Evolutionary conservation across 2,888 invertebrate species (phyloP).

Genomic region (Eueremaeus valkanovi): DNA sequence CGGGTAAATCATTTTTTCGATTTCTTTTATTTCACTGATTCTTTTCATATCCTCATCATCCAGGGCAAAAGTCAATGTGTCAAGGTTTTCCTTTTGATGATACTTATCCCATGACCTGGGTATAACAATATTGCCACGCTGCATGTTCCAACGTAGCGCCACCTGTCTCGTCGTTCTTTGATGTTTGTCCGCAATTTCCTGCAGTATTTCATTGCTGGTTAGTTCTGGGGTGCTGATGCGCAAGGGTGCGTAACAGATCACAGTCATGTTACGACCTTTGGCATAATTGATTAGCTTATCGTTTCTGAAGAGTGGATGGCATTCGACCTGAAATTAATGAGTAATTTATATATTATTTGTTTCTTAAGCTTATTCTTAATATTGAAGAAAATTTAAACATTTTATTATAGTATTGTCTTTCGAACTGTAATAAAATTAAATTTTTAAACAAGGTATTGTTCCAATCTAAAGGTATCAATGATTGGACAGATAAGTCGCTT

Average conservation of each 20-base stretch:
- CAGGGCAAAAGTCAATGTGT: background rate
- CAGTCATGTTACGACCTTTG: background rate
- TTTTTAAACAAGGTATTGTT: too few species aligned
- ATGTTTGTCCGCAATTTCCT: constrained; percentile 63
- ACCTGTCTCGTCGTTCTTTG: constrained; percentile 64
- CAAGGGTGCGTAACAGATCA: background rate
- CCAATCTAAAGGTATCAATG: too few species aligned
- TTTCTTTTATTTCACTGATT: background rate
- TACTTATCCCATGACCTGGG: background rate
- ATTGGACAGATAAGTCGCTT: too few species aligned
- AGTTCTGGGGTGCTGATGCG: constrained; percentile 51
- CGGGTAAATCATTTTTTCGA: background rate
- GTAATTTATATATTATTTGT: too few species aligned
- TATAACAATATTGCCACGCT: background rate
- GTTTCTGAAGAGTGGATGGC: background rate
- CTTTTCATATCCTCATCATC: background rate
- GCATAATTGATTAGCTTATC: background rate
- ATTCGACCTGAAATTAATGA: background rate
- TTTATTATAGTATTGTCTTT: too few species aligned
- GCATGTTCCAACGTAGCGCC: constrained; percentile 59
- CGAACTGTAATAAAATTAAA: too few species aligned
- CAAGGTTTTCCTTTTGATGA: background rate
- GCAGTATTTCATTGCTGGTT: constrained; percentile 64
- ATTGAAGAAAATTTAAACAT: too few species aligned
- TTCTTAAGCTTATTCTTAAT: too few species aligned